A percentile compares a stretch with the other conserved stretches of the same genome.
Conservation (phyloP, 2,797 vertebrate genomes). For the Toxotes lorentzi region DNA sequence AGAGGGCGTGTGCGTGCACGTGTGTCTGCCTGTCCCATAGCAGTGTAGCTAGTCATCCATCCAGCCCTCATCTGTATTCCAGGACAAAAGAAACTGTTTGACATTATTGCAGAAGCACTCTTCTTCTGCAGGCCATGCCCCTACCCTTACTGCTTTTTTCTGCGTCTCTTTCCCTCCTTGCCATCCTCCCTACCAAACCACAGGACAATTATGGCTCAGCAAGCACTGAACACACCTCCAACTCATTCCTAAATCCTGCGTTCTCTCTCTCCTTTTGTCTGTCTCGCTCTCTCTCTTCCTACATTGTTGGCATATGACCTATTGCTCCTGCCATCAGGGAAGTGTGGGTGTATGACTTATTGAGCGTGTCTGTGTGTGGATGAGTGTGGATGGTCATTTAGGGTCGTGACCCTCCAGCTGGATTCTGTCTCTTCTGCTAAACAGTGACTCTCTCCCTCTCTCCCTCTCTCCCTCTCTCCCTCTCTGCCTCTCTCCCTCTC, state of each 20-base stretch:
- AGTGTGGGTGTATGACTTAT: conserved; percentile 71
- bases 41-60: conserved; percentile 45
- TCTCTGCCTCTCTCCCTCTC: conserved; percentile 38
- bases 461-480: conserved; percentile 12
- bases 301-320: conserved; percentile 69
- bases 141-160: conserved; percentile 27
- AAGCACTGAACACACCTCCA: conserved; percentile 34
- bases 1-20: background rate
- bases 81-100: conserved; percentile 64
- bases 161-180: conserved; percentile 24
- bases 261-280: conserved; percentile 17
- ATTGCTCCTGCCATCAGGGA: conserved; percentile 74
- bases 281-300: conserved; percentile 25
- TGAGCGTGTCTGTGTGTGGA: conserved; percentile 52
- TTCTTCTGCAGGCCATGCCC: conserved; percentile 55
- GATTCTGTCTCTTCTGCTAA: conserved; percentile 78
- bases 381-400: conserved; percentile 67
- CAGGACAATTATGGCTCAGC: conserved; percentile 54
- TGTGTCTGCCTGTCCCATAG: conserved; percentile 31
- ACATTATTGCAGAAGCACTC: conserved; percentile 55
- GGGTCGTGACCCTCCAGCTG: conserved; percentile 76
- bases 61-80: conserved; percentile 72
- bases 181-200: conserved; percentile 30
- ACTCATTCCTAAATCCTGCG: conserved; percentile 52
- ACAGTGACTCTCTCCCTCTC: conserved; percentile 61